These are phyloP conservation scores for Periphyllus acericola DNA, from an alignment of 2,888 invertebrate species.

Conservation along the genomic window DNA sequence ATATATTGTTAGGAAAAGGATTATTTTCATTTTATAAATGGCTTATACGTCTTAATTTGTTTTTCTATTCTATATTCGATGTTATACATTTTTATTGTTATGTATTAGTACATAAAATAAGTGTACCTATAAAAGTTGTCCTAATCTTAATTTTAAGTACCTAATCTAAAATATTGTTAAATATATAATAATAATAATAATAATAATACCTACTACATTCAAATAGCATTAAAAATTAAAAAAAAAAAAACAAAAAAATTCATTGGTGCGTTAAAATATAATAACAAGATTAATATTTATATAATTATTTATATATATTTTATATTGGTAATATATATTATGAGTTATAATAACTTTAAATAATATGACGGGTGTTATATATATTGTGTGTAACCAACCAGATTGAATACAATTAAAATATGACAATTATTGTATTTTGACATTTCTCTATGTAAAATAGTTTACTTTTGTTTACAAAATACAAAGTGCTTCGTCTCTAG, in stretches of 20 bases:
- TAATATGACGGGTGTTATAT: constrained; percentile 16
- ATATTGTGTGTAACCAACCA: constrained; percentile 25
- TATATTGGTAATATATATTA: constrained; percentile 43
- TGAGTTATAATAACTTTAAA: constrained; percentile 14
- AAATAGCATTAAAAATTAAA: constrained; percentile 30
- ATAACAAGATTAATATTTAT: constrained; percentile 44
- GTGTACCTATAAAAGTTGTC: constrained; percentile 1
- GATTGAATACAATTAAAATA: constrained; percentile 38
- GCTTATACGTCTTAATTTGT: background rate
- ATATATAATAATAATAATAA: constrained; percentile 32
- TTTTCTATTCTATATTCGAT: background rate
- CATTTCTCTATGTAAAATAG: constrained; percentile 3
- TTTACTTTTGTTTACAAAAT: constrained; percentile 40
- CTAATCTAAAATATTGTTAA: constrained; percentile 51
- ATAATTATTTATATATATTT: constrained; percentile 10
- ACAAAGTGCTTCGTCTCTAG: constrained; percentile 23
- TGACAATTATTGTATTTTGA: background rate
- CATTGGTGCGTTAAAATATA: constrained; percentile 49
- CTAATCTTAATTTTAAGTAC: constrained; percentile 47
- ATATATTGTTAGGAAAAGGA: background rate
- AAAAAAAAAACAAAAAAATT: constrained; percentile 19
- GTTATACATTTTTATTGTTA: constrained; percentile 22
- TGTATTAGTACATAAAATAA: constrained; percentile 20
- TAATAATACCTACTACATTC: constrained; percentile 23
- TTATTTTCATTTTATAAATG: background rate